Evolutionary conservation across 2,888 invertebrate genomes (phyloP).

Genomic region (Lithophane ornitopus): DNA sequence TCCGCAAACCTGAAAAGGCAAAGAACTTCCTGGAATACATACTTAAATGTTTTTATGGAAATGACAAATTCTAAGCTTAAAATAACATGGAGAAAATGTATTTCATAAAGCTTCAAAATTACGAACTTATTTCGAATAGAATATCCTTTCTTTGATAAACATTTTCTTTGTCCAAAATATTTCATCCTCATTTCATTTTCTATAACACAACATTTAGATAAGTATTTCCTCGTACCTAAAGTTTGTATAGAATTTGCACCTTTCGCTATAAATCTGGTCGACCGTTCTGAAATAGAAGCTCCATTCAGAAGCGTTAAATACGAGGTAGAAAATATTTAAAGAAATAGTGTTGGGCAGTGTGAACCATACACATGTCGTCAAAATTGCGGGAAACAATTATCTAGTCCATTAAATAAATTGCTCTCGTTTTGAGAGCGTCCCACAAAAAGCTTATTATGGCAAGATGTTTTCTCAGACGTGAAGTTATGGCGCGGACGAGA

Average conservation of each 20-base stretch:
- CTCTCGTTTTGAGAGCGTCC: conserved; percentile 76
- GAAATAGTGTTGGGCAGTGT: conserved; percentile 57
- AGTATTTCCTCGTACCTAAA: conserved; percentile 1
- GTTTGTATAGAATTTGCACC: conserved; percentile 30
- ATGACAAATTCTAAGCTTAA: neutral
- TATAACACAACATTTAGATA: conserved; percentile 34
- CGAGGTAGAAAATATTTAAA: conserved; percentile 56
- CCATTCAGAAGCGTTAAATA: conserved; percentile 56
- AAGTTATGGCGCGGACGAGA: conserved; percentile 70
- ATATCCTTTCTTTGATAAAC: conserved; percentile 20
- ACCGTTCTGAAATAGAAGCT: conserved; percentile 36
- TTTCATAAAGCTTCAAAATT: conserved; percentile 5
- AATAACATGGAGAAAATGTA: neutral
- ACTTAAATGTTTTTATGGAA: neutral
- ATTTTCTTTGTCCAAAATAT: conserved; percentile 29
- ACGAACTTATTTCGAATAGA: neutral
- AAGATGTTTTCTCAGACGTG: conserved; percentile 74
- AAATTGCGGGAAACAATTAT: conserved; percentile 76
- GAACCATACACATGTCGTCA: conserved; percentile 67
- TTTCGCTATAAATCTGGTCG: conserved; percentile 36
- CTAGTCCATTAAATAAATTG: conserved; percentile 86
- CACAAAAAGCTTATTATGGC: conserved; percentile 75
- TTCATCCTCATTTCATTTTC: conserved; percentile 15
- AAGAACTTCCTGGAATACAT: neutral
- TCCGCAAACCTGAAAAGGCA: neutral